phyloP scores from a whole-genome alignment of 2,888 invertebrate genomes.

The Neoaliturus tenellus region DNA sequence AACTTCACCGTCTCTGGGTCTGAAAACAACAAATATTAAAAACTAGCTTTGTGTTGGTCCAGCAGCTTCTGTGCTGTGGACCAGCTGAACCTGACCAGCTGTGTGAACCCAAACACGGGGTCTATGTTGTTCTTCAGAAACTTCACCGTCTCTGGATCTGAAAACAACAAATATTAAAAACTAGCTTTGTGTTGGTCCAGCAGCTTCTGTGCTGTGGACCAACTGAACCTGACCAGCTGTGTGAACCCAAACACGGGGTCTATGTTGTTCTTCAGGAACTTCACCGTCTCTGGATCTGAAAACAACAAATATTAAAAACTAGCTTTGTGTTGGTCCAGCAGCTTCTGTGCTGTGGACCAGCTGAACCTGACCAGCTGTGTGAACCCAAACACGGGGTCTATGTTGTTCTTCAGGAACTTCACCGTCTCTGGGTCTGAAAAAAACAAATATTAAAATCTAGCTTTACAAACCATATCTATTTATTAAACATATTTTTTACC shows the following conservation, averaged over 20 bases:
- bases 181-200: conserved; percentile 85
- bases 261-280: conserved; percentile 87
- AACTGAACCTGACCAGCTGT: conserved; percentile 95
- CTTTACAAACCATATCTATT: too few relatives aligned
- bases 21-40: too few relatives aligned
- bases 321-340: conserved; percentile 86
- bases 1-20: conserved; percentile 97
- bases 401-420: conserved; percentile 86
- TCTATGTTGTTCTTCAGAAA: conserved; percentile 90
- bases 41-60: too few relatives aligned
- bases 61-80: conserved; percentile 92
- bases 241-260: conserved; percentile 97
- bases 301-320: too few relatives aligned
- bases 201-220: conserved; percentile 95
- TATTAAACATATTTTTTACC: too few relatives aligned
- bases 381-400: conserved; percentile 96
- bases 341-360: conserved; percentile 95
- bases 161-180: too few relatives aligned
- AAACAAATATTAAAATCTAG: too few relatives aligned
- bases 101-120: conserved; percentile 95
- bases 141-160: conserved; percentile 95
- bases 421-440: conserved; percentile 93
- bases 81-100: conserved; percentile 98
- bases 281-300: conserved; percentile 95
- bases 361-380: conserved; percentile 96